Percentiles rank a stretch among this genome's conserved stretches.
These are phyloP conservation scores for Sitta carolinensis DNA, from an alignment of 2,797 vertebrate species.

Conservation along the genomic window DNA sequence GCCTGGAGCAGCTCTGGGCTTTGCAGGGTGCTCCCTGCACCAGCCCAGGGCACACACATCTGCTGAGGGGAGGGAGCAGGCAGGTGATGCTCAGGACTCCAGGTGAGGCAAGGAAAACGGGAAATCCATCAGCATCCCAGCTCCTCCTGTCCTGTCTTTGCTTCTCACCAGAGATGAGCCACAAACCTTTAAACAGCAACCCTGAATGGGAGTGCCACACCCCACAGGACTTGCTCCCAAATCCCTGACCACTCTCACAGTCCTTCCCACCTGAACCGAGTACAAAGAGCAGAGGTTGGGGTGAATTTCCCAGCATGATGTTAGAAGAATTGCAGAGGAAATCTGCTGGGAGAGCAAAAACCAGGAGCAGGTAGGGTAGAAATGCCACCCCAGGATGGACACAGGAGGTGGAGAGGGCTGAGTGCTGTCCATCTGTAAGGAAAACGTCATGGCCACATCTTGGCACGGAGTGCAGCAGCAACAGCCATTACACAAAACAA, in stretches of 20 bases:
- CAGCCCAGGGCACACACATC: neutral
- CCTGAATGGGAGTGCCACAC: neutral
- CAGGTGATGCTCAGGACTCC: neutral
- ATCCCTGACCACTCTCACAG: fast-evolving
- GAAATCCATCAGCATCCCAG: neutral
- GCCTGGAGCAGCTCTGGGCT: neutral
- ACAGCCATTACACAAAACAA: neutral
- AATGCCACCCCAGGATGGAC: neutral
- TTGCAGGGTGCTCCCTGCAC: neutral
- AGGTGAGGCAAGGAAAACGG: neutral
- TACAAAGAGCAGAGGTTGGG: neutral
- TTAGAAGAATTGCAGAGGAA: neutral
- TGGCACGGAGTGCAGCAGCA: neutral
- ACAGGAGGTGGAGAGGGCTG: neutral
- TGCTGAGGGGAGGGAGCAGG: neutral
- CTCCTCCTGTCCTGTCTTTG: neutral
- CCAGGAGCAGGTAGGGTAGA: neutral
- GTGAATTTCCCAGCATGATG: neutral
- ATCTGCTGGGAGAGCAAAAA: neutral
- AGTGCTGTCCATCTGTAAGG: neutral
- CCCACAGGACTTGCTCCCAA: neutral
- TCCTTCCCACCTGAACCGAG: neutral
- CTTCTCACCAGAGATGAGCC: neutral
- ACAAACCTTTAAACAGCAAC: neutral
- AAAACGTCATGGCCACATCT: neutral